Percentiles rank a stretch among this genome's conserved stretches.
These are phyloP conservation scores for Paratilapia polleni DNA, from an alignment of 2,113 vertebrate genomes.

Conservation along the genomic window DNA sequence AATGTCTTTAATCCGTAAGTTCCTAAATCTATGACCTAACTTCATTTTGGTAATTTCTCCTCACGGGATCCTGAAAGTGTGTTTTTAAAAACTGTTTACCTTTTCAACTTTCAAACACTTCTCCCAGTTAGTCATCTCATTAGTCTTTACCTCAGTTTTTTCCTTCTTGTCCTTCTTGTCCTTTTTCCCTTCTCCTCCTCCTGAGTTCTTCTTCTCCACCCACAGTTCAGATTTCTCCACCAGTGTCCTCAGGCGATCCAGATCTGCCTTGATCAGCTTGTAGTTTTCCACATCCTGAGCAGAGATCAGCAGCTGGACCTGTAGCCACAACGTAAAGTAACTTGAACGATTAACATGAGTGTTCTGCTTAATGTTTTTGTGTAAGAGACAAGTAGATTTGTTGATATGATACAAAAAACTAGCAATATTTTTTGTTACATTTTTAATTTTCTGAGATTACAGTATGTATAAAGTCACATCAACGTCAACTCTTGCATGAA, in stretches of 20 bases:
- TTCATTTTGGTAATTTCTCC: background rate
- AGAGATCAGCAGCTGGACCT: conserved; percentile 97
- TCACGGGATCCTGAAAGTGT: background rate
- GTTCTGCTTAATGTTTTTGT: background rate
- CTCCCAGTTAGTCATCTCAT: background rate
- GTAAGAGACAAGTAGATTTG: too few relatives aligned
- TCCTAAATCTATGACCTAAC: background rate
- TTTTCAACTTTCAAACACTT: background rate
- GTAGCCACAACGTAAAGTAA: background rate
- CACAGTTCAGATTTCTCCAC: conserved; percentile 98
- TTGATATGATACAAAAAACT: background rate
- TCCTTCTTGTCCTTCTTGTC: conserved; percentile 74
- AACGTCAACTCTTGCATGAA: too few relatives aligned
- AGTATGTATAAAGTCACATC: too few relatives aligned
- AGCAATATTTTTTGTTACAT: background rate
- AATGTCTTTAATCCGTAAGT: background rate
- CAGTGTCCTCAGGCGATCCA: conserved; percentile 94
- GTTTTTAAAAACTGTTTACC: background rate
- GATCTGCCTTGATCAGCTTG: conserved; percentile 92
- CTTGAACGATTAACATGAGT: background rate
- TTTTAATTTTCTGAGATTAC: background rate
- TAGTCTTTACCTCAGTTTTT: conserved; percentile 59
- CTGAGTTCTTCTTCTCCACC: conserved; percentile 94
- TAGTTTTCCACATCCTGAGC: conserved; percentile 97
- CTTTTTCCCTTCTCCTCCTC: conserved; percentile 79